Conservation (phyloP, 2,888 invertebrate genomes). For the Apodemia duryi region DNA sequence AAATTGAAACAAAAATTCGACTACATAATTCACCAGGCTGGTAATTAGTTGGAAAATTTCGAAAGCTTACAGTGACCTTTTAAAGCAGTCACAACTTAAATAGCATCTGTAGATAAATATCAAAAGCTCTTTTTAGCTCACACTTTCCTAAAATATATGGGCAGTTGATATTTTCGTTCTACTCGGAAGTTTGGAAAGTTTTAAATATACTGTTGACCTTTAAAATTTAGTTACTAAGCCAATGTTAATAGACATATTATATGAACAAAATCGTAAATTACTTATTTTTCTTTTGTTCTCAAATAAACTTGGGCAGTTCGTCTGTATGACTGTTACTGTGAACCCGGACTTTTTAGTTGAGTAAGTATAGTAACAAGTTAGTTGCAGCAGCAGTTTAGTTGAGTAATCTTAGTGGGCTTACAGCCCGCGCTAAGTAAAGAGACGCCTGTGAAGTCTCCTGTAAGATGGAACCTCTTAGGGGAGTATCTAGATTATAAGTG, state of each 20-base stretch:
- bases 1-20: not conserved
- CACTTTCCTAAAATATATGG: not conserved
- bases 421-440: too few relatives aligned
- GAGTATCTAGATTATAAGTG: too few relatives aligned
- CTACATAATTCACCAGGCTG: not conserved
- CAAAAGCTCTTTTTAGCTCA: not conserved
- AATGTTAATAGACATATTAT: not conserved
- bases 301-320: too few relatives aligned
- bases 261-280: too few relatives aligned
- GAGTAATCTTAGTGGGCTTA: too few relatives aligned
- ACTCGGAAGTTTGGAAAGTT: not conserved
- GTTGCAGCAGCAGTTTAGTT: too few relatives aligned
- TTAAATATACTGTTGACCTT: not conserved
- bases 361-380: too few relatives aligned
- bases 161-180: not conserved
- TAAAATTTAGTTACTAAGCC: not conserved
- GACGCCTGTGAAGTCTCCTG: too few relatives aligned
- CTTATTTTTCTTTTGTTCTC: too few relatives aligned
- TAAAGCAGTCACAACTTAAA: not conserved
- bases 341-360: too few relatives aligned
- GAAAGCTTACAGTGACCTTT: not conserved
- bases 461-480: too few relatives aligned
- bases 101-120: not conserved
- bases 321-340: too few relatives aligned
- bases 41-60: not conserved